Base-by-base conservation (phyloP, 2,113 vertebrate species). In the Microcebus griseorufus region DNA sequence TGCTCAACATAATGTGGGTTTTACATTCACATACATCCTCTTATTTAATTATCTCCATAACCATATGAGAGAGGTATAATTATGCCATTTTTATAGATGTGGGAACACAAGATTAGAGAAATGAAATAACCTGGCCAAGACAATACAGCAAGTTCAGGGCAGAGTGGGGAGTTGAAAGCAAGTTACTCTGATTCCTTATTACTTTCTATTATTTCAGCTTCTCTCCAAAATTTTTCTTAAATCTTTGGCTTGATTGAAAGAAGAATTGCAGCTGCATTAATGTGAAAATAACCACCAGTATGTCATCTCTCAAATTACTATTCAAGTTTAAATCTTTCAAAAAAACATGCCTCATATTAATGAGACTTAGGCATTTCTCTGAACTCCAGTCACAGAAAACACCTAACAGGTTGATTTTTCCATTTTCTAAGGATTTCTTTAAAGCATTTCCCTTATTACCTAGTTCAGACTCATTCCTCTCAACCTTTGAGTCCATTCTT, bases 31-130 rank as follows among this genome's bases (percentile, higher is more conserved):
- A 42, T 72, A 60, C 23, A 53, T 93, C 39, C 14, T 95, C 60
- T 90, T 93, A 48, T 92, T 94, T 96, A 93, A 95, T 90, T 88
- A 81, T 88, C 67, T 79, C 18, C 45, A 14, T 93, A 84, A 70
- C 58, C 73, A 55, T 72, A 34, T 5, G 23, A 93, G 60, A 93
- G 27, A 53, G 45, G 73, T n/a, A 75, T 73, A 78, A 93, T 95
- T 75, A 75, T 73, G 62, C 23, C 80, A 51, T 84, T 93, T 94
- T 89, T 88, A 78, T 92, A 81, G 39, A 60, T 90, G 34, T 80
- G 53, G n/a, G n/a, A 96, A 75, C 22, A 75, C 20, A 94, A 72
- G 45, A 70, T 80, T 42, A 93, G 37, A 85, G 75, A 82, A 73
- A 67, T 81, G 42, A 81, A 94, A 94, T 73, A 93, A 80, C 4